Base-by-base conservation (phyloP, 2,113 vertebrate species). In the Anoplopoma fimbria region DNA sequence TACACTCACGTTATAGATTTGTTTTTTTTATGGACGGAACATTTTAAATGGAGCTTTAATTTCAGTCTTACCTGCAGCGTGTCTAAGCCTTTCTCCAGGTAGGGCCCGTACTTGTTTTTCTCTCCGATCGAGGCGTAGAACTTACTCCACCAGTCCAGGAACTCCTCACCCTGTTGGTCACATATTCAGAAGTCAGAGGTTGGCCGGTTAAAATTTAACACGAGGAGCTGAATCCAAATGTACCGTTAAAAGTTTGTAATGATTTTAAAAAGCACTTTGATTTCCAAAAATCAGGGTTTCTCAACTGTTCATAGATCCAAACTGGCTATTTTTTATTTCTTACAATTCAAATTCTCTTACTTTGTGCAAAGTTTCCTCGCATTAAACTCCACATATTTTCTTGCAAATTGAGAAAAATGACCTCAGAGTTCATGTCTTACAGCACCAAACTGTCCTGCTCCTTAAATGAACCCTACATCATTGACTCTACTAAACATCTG, bases 141-240 rank as follows among this genome's bases (percentile, higher is more conserved):
- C 83, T 99, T 99, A 90, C 98, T 98, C 98, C 98, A 99, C 98
- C 98, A 99, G 81, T 99, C 98, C 8, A 98, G 96, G 90, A 96
- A 97, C 14, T 99, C 98, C 57, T 99, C 98, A 58, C 96, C 98
- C 98, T 99, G 86, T 53, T 1, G 79, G 76, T n/a, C 62, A 89
- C 13, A 86, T 7, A 55, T 8, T 60, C 21, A 75, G 51, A 81
- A 71, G 77, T 81, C 69, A 91, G 49, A 89, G 45, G 45, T 73
- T 29, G 25, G 38, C 34, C 53, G 36, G 21, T 62, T 47, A 4
- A 63, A 31, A 21, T 14, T 3, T 0, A 8, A 5, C 8, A 17
- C 15, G 19, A 55, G 14, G 23, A 36, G 9, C 51, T n/a, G n/a
- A n/a, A n/a, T n/a, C n/a, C n/a, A n/a, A 53, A n/a, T n/a, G 9